Conservation (phyloP, 2,797 vertebrate species). For the Corythornis leucogaster region DNA sequence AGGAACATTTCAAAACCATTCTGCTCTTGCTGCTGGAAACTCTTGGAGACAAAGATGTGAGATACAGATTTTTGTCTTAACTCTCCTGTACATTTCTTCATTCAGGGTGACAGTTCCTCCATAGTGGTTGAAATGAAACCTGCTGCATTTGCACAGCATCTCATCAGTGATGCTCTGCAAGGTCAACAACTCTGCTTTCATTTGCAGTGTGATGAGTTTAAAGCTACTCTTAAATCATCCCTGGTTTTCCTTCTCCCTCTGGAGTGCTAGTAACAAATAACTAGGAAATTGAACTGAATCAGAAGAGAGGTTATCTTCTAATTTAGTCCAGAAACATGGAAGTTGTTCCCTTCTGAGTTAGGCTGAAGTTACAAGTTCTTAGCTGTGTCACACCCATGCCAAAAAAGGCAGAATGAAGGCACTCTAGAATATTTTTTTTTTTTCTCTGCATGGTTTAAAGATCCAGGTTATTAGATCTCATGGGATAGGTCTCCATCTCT, state of each 20-base stretch:
- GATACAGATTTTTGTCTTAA: constrained; percentile 39
- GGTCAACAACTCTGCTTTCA: neutral
- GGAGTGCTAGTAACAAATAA: neutral
- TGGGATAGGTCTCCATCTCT: neutral
- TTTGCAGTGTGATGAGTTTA: neutral
- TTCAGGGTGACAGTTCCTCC: neutral
- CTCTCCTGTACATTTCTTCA: neutral
- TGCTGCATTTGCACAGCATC: neutral
- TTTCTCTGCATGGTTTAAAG: neutral
- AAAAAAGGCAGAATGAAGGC: neutral
- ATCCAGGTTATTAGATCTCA: neutral
- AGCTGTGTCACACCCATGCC: neutral
- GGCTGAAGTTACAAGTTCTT: neutral
- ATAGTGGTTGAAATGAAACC: neutral
- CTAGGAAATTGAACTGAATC: neutral
- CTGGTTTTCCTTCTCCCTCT: neutral
- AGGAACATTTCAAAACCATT: constrained; percentile 98
- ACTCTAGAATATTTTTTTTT: neutral
- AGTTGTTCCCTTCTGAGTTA: neutral
- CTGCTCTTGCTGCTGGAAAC: constrained; percentile 96
- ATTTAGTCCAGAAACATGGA: neutral
- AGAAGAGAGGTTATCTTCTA: neutral
- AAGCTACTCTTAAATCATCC: neutral
- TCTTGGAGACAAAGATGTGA: constrained; percentile 96
- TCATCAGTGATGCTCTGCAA: neutral